A percentile compares a stretch with the other conserved stretches of the same genome.
These are phyloP conservation scores for Phalanger gymnotis DNA, from an alignment of 2,797 vertebrate species.

Conservation along the genomic window DNA sequence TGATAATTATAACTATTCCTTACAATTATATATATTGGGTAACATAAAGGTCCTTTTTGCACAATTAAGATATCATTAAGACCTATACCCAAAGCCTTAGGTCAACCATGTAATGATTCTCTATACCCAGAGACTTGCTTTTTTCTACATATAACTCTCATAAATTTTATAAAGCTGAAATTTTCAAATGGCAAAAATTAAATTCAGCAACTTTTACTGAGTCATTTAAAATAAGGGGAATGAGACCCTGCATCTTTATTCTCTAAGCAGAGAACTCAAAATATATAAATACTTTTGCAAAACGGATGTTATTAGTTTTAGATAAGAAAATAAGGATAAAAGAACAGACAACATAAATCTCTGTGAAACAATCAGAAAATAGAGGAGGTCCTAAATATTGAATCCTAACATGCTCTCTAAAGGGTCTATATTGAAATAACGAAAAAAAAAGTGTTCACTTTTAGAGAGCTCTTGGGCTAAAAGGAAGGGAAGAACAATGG, in stretches of 20 bases:
- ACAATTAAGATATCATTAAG: conserved; percentile 41
- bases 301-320: conserved; percentile 27
- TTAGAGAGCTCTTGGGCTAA: neutral
- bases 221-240: conserved; percentile 13
- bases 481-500: neutral
- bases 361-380: neutral
- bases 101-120: conserved; percentile 15
- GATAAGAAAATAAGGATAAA: neutral
- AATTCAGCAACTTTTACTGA: conserved; percentile 18
- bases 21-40: neutral
- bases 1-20: neutral
- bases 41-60: conserved; percentile 10
- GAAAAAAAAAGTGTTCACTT: neutral
- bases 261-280: neutral
- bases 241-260: neutral
- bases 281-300: neutral
- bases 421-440: neutral
- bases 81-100: conserved; percentile 8
- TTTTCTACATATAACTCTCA: neutral
- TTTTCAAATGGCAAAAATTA: conserved; percentile 4
- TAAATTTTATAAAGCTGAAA: conserved; percentile 29
- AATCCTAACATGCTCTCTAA: neutral
- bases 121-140: neutral
- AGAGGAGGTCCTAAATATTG: conserved; percentile 2
- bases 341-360: conserved; percentile 2